phyloP scores from a whole-genome alignment of 2,888 invertebrate genomes.

The Drosophila algonquin region DNA sequence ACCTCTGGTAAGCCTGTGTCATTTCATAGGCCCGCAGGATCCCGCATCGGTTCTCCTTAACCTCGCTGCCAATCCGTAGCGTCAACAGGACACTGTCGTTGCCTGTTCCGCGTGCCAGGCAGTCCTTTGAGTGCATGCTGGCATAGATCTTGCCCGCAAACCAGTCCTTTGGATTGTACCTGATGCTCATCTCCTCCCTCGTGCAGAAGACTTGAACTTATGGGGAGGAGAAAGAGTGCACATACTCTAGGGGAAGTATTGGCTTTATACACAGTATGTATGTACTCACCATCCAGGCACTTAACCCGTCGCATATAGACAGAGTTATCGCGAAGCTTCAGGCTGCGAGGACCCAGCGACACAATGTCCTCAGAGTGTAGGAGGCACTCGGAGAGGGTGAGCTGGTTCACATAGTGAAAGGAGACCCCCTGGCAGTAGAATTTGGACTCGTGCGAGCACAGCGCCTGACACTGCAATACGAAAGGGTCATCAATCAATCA shows the following conservation, averaged over 20 bases:
- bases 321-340: conserved; percentile 86
- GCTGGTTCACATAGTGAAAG: conserved; percentile 75
- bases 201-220: conserved; percentile 92
- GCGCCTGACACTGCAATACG: conserved; percentile 85
- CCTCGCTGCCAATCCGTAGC: conserved; percentile 82
- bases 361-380: conserved; percentile 93
- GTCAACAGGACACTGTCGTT: conserved; percentile 78
- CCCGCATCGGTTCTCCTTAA: conserved; percentile 83
- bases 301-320: conserved; percentile 92
- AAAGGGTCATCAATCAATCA: conserved; percentile 67
- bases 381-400: conserved; percentile 85
- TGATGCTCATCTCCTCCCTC: conserved; percentile 88
- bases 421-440: conserved; percentile 91
- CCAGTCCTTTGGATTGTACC: conserved; percentile 86
- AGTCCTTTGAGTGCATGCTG: conserved; percentile 90
- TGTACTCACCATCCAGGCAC: conserved; percentile 91
- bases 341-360: conserved; percentile 90
- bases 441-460: conserved; percentile 87
- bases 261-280: too few species aligned
- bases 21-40: conserved; percentile 83
- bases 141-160: conserved; percentile 92
- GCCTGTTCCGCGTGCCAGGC: conserved; percentile 87
- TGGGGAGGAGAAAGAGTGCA: neutral
- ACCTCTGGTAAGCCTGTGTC: conserved; percentile 81
- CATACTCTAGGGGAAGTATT: neutral